Evolutionary conservation across 2,113 vertebrate species (phyloP).

Genomic region (Prionailurus bengalensis): DNA sequence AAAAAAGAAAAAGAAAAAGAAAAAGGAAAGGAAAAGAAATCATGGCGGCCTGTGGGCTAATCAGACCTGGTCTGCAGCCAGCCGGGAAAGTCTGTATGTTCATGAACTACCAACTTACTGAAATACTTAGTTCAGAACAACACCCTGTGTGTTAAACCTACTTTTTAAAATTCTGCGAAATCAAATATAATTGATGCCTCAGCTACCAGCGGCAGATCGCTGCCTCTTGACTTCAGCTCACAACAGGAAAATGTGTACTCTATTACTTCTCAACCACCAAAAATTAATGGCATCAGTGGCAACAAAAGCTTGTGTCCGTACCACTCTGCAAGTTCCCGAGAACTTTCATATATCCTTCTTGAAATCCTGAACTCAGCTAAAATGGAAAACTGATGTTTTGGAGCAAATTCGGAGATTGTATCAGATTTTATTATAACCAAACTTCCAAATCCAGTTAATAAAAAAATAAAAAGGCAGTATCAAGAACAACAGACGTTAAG

Average conservation of each 20-base stretch:
- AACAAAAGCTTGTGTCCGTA: background rate
- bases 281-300: background rate
- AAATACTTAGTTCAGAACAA: background rate
- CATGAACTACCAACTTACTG: background rate
- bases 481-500: background rate
- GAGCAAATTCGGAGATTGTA: background rate
- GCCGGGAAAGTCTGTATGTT: background rate
- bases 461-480: background rate
- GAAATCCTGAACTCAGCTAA: conserved; percentile 15
- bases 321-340: background rate
- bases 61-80: background rate
- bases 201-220: background rate
- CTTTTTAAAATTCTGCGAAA: background rate
- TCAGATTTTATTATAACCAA: conserved; percentile 47
- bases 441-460: conserved; percentile 21
- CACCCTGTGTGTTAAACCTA: background rate
- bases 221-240: background rate
- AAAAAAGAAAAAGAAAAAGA: background rate
- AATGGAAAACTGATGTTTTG: background rate
- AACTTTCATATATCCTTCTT: background rate
- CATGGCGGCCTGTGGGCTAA: background rate
- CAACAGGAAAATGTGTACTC: background rate
- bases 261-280: background rate
- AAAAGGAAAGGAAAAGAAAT: background rate
- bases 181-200: background rate